Evolutionary conservation across 2,888 invertebrate species (phyloP).

Genomic region (Gnatocerus cornutus): DNA sequence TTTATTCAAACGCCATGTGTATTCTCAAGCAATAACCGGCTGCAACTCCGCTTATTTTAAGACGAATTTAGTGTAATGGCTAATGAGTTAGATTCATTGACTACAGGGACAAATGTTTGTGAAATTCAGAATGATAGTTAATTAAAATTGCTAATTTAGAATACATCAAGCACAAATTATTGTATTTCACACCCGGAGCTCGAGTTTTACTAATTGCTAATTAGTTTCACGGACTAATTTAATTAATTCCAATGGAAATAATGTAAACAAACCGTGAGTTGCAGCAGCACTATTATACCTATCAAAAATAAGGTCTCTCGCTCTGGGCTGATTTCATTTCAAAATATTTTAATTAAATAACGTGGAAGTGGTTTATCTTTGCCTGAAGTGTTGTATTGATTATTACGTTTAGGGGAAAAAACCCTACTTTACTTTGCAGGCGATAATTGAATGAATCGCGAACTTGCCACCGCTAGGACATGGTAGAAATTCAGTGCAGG

Average conservation of each 20-base stretch:
- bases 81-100: conserved; percentile 47
- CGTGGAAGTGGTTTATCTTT: conserved; percentile 13
- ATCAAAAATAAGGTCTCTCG: conserved; percentile 14
- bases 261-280: conserved; percentile 40
- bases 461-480: neutral
- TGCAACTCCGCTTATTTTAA: conserved; percentile 10
- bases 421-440: neutral
- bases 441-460: conserved; percentile 25
- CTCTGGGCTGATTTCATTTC: conserved; percentile 12
- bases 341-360: conserved; percentile 23
- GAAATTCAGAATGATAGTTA: conserved; percentile 61
- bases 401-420: conserved; percentile 9
- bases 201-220: conserved; percentile 59
- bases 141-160: conserved; percentile 62
- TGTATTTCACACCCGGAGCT: conserved; percentile 53
- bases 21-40: conserved; percentile 62
- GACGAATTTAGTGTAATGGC: conserved; percentile 31
- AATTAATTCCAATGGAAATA: conserved; percentile 52
- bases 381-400: conserved; percentile 10
- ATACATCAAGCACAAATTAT: conserved; percentile 60
- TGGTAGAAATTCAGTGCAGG: too few species aligned
- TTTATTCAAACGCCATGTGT: conserved; percentile 52
- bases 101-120: conserved; percentile 49
- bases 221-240: conserved; percentile 55
- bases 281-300: conserved; percentile 22